phyloP scores from a whole-genome alignment of 2,888 invertebrate genomes.

The Pammene fasciana region DNA sequence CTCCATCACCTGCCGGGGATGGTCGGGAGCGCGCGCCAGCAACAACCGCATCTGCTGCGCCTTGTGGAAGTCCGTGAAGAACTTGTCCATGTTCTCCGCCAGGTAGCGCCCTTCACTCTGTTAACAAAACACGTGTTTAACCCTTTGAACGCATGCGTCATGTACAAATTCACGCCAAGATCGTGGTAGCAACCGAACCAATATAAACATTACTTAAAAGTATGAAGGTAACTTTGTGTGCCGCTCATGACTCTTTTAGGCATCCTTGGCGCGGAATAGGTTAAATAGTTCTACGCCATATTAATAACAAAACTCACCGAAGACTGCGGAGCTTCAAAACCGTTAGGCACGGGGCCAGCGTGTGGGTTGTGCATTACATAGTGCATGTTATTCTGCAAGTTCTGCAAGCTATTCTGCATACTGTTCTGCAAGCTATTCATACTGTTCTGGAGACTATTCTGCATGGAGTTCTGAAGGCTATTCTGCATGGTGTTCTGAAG shows the following conservation, averaged over 20 bases:
- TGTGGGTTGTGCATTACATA: constrained; percentile 68
- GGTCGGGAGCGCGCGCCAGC: constrained; percentile 64
- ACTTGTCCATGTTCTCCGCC: constrained; percentile 85
- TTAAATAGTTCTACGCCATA: constrained; percentile 32
- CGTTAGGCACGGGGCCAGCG: constrained; percentile 65
- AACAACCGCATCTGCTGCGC: constrained; percentile 79
- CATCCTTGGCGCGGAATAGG: too few relatives aligned
- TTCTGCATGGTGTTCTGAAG: constrained; percentile 35
- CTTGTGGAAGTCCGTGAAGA: constrained; percentile 88
- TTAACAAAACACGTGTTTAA: not conserved
- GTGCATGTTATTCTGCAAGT: constrained; percentile 42
- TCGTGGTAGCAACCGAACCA: too few relatives aligned
- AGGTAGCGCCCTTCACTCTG: constrained; percentile 76
- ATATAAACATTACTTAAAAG: too few relatives aligned
- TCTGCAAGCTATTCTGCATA: constrained; percentile 39
- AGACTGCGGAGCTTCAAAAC: constrained; percentile 68
- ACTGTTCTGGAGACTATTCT: constrained; percentile 46
- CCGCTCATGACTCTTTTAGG: too few relatives aligned
- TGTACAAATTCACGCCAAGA: too few relatives aligned
- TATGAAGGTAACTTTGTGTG: too few relatives aligned
- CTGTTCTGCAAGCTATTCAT: constrained; percentile 42
- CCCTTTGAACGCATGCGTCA: too few relatives aligned
- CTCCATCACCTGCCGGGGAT: constrained; percentile 54
- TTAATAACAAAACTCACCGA: constrained; percentile 58
- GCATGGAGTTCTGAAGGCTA: constrained; percentile 33